These are phyloP conservation scores for Hydrolagus colliei DNA, from an alignment of 2,797 vertebrate species.

Conservation along the genomic window DNA sequence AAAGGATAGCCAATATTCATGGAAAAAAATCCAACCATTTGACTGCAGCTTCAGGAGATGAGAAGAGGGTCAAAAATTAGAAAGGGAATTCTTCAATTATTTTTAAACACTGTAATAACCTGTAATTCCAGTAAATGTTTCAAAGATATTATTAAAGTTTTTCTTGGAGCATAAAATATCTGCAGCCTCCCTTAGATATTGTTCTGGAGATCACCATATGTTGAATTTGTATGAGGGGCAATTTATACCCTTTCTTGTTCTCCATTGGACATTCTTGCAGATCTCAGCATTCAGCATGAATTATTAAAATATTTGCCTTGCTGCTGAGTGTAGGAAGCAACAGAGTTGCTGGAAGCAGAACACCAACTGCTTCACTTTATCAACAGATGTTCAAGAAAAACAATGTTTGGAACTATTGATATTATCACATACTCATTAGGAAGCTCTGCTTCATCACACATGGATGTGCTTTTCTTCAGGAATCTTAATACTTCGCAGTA, in stretches of 20 bases:
- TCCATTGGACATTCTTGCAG: not conserved
- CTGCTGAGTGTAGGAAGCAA: not conserved
- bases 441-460: slow-evolving; percentile 10
- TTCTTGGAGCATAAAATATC: not conserved
- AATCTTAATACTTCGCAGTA: not conserved
- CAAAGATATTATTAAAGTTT: no score
- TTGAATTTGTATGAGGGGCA: not conserved
- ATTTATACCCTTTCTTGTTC: not conserved
- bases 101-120: no score
- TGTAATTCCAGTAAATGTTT: no score
- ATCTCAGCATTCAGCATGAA: not conserved
- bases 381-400: slow-evolving; percentile 29
- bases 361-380: slow-evolving; percentile 32
- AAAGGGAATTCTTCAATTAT: no score
- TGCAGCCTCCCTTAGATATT: not conserved
- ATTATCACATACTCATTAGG: slow-evolving; percentile 26
- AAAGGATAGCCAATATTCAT: no score
- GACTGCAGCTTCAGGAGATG: no score
- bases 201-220: not conserved
- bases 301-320: not conserved
- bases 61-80: no score
- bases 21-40: no score
- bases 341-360: slow-evolving; percentile 33
- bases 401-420: slow-evolving; percentile 30
- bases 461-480: slow-evolving; percentile 14